Evolutionary conservation across 2,888 invertebrate genomes (phyloP).

Genomic region (Stenurella melanura): DNA sequence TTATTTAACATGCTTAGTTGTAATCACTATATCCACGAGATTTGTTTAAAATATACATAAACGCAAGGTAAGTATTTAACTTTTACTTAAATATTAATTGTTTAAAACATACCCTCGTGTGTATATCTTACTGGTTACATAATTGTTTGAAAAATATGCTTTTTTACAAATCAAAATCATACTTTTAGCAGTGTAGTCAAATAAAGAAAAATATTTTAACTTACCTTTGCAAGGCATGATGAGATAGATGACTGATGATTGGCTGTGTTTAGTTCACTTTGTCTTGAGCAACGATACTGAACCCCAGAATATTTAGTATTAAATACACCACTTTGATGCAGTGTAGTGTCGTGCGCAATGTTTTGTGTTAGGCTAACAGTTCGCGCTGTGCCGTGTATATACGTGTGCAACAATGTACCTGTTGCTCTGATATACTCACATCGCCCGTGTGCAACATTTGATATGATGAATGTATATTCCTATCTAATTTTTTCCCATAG

Average conservation of each 20-base stretch:
- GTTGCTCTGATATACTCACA: neutral
- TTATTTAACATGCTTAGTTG: no score
- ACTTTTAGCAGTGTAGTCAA: neutral
- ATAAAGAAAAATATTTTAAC: neutral
- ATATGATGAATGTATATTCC: neutral
- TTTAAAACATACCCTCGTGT: no score
- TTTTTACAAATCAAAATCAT: neutral
- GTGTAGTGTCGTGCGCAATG: slow-evolving; percentile 21
- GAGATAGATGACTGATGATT: neutral
- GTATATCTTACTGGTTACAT: no score
- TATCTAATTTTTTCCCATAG: no score
- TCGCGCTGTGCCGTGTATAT: neutral
- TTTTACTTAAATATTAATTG: no score
- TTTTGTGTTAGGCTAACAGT: neutral
- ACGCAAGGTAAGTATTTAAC: no score
- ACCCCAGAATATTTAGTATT: neutral
- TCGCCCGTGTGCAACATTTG: slow-evolving; percentile 20
- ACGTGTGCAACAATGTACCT: slow-evolving; percentile 25
- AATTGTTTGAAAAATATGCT: no score
- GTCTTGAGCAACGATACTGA: neutral
- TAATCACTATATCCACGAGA: no score
- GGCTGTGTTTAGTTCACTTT: neutral
- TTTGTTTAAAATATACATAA: no score
- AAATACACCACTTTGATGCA: neutral
- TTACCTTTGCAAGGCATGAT: slow-evolving; percentile 32